These are phyloP conservation scores for Cordilura impudica DNA, from an alignment of 2,888 invertebrate genomes.

Conservation along the genomic window DNA sequence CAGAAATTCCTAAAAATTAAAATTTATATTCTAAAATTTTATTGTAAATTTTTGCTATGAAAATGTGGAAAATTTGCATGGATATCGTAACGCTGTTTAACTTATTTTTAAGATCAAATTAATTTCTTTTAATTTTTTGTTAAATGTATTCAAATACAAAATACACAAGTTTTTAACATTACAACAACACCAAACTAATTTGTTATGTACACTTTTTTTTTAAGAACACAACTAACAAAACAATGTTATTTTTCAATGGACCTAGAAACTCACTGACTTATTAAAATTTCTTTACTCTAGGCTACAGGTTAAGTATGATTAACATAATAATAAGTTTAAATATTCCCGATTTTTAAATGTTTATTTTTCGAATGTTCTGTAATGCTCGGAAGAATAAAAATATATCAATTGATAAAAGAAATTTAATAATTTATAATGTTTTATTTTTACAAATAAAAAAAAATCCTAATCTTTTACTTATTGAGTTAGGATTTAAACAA, in stretches of 20 bases:
- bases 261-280: neutral
- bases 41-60: conserved; percentile 68
- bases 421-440: too few relatives aligned
- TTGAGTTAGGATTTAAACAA: too few relatives aligned
- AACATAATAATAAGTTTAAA: too few relatives aligned
- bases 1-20: neutral
- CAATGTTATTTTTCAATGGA: neutral
- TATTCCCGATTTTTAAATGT: too few relatives aligned
- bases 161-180: conserved; percentile 23
- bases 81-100: conserved; percentile 74
- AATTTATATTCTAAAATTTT: conserved; percentile 52
- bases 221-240: neutral
- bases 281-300: conserved; percentile 10
- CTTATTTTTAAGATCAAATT: neutral
- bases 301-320: conserved; percentile 39
- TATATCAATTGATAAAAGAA: too few relatives aligned
- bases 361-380: too few relatives aligned
- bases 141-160: neutral
- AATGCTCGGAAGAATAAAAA: too few relatives aligned
- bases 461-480: too few relatives aligned
- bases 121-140: neutral
- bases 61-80: conserved; percentile 77
- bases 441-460: too few relatives aligned
- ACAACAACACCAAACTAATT: neutral
- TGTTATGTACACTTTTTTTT: neutral